Evolutionary conservation across 2,888 invertebrate species (phyloP), one percentile per base, ranked within the genome.

Genomic region (Exocentrus adspersus): DNA sequence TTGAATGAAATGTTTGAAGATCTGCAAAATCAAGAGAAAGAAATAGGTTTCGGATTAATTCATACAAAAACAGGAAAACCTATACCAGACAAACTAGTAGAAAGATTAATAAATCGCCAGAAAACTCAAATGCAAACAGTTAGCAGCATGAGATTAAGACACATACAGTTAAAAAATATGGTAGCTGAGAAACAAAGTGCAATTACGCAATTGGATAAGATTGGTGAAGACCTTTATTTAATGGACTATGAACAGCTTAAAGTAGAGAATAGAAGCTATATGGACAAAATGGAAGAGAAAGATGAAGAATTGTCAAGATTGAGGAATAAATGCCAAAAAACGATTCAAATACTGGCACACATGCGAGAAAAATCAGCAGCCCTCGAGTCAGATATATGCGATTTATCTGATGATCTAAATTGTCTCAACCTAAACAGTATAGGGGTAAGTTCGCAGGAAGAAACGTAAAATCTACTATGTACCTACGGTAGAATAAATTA

Each of bases 181-280:
- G 76, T 82, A 1, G 69, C 69, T 0, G 79, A 79, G 56, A 79
- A 80, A 60, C 75, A 80, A 57, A 70, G 70, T 2, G 75, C 73
- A 12, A 74, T 81, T 21, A 70, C 74, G 42, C 73, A 71, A 7
- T 62, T 81, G 48, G 85, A 86, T 72, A 84, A 83, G 65, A 79
- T 87, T 42, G 85, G 84, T 2, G 86, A 84, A 30, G 84, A 84
- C 48, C 78, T 85, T 37, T 84, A 85, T 65, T 73, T 87, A 67
- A 84, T 85, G 65, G 85, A 87, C 75, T 87, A 85, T 78, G 86
- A 87, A 76, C 86, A 86, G 72, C 75, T 87, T 63, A 85, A 86
- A 76, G 84, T 85, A 65, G 85, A 86, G 74, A 86, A 86, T 72
- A 84, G 84, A 74, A 84, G 83, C 21, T 66, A 83, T 71, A 80